phyloP scores from a whole-genome alignment of 1,140 invertebrate species.

The Chionoecetes opilio region DNA sequence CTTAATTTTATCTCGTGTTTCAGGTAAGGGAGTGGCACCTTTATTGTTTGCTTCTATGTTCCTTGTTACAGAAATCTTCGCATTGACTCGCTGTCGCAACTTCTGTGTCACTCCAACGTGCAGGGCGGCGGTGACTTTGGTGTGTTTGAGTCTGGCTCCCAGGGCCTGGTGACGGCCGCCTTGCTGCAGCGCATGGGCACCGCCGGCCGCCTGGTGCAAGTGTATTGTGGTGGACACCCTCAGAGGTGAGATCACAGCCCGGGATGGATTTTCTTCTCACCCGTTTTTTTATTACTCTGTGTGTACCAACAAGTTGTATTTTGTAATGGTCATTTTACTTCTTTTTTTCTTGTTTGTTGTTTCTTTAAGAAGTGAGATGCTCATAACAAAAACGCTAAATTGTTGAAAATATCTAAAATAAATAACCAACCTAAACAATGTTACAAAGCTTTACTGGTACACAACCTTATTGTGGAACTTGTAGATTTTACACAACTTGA shows the following conservation, averaged over 20 bases:
- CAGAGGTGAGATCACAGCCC: conserved; percentile 87
- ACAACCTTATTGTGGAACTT: too few species aligned
- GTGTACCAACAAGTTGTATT: too few species aligned
- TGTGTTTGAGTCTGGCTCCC: conserved; percentile 94
- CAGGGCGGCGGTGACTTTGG: conserved; percentile 91
- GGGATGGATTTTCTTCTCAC: not conserved
- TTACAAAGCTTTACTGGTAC: too few species aligned
- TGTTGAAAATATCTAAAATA: too few species aligned
- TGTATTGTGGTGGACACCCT: conserved; percentile 91
- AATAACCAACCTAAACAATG: too few species aligned
- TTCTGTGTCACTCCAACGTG: conserved; percentile 92
- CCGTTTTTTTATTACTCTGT: not conserved
- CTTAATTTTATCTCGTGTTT: not conserved
- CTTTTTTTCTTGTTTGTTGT: not conserved
- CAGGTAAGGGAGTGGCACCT: not conserved
- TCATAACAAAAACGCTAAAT: too few species aligned
- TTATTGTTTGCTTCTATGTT: conserved; percentile 14
- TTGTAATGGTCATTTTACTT: not conserved
- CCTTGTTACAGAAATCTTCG: conserved; percentile 86
- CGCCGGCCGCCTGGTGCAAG: conserved; percentile 89
- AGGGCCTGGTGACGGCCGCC: conserved; percentile 92
- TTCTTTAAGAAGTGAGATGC: too few species aligned
- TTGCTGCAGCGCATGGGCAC: conserved; percentile 88
- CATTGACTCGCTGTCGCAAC: conserved; percentile 93
- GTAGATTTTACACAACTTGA: too few species aligned